Conservation (phyloP, 1,140 invertebrate species). For the Lepidurus apus region DNA sequence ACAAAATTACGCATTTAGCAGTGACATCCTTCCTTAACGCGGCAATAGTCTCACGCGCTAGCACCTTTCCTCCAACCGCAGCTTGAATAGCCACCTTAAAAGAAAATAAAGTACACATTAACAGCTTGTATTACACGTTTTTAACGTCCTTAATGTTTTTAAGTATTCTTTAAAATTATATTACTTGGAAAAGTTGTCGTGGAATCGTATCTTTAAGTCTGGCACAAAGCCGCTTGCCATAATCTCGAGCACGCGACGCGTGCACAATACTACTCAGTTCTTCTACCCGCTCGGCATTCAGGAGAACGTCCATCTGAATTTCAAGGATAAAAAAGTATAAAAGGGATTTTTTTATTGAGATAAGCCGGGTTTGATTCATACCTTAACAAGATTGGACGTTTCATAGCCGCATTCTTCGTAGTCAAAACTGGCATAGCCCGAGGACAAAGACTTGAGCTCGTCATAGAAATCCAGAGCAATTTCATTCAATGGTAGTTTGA, state of each 20-base stretch:
- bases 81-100: slow-evolving; percentile 78
- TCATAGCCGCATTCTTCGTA: slow-evolving; percentile 88
- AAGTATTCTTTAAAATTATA: background rate
- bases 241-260: slow-evolving; percentile 55
- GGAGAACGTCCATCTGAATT: slow-evolving; percentile 63
- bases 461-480: slow-evolving; percentile 95
- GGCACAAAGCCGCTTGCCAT: slow-evolving; percentile 63
- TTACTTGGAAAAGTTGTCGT: slow-evolving; percentile 69
- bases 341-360: background rate
- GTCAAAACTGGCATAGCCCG: slow-evolving; percentile 96
- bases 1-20: slow-evolving; percentile 73
- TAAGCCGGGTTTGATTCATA: slow-evolving; percentile 43
- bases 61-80: slow-evolving; percentile 67
- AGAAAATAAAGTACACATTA: background rate
- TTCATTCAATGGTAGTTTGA: slow-evolving; percentile 82
- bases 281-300: slow-evolving; percentile 77
- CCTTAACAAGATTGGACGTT: slow-evolving; percentile 63
- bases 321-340: background rate
- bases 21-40: slow-evolving; percentile 87
- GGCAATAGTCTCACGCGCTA: slow-evolving; percentile 81
- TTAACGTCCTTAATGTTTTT: too few species aligned
- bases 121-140: background rate
- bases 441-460: slow-evolving; percentile 76
- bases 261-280: slow-evolving; percentile 85
- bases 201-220: slow-evolving; percentile 85